These are phyloP conservation scores for Muricea muricata DNA, from an alignment of 92 coral and sea anemone species.

Conservation along the genomic window DNA sequence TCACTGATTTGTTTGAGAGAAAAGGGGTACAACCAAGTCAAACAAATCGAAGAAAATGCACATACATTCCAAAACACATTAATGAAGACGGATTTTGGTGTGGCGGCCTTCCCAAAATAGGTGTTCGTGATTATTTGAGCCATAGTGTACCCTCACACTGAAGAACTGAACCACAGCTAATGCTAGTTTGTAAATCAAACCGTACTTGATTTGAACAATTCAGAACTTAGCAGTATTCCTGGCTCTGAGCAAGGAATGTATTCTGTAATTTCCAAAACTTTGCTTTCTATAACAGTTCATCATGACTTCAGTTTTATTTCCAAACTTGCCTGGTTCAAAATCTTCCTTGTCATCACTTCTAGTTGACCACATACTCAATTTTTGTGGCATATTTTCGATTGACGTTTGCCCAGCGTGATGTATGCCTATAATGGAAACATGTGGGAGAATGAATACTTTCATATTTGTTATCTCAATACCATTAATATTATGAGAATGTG, in stretches of 20 bases:
- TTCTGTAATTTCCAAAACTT: not conserved
- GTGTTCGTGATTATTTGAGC: constrained; percentile 45
- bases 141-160: constrained; percentile 48
- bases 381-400: not conserved
- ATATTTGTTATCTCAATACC: too few species aligned
- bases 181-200: not conserved
- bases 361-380: not conserved
- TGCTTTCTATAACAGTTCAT: not conserved
- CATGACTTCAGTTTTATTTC: not conserved
- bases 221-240: not conserved
- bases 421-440: too few species aligned
- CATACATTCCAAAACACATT: constrained; percentile 61
- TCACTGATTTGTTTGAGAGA: not conserved
- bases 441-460: too few species aligned
- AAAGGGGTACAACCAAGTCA: not conserved
- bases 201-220: not conserved
- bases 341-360: not conserved
- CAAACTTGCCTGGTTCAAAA: not conserved
- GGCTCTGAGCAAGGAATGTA: not conserved
- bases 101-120: constrained; percentile 65
- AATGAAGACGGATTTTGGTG: constrained; percentile 53
- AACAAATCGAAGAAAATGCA: constrained; percentile 5
- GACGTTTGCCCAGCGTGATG: not conserved
- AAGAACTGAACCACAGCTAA: constrained; percentile 38
- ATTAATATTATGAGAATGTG: too few species aligned